phyloP scores from a whole-genome alignment of 1,140 invertebrate genomes.

The Brachionus paranguensis region DNA sequence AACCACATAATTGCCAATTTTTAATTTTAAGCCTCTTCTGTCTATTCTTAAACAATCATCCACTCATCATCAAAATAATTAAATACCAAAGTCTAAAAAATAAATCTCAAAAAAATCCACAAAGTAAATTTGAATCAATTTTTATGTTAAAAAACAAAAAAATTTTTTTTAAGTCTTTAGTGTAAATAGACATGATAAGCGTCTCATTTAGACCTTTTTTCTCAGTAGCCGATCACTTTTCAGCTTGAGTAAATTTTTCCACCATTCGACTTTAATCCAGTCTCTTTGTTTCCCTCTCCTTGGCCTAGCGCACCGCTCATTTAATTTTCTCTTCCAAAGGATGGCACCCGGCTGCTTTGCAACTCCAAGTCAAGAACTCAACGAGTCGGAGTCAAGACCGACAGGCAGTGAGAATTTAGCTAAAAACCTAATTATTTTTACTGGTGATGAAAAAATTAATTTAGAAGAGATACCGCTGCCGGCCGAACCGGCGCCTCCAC shows the following conservation, averaged over 20 bases:
- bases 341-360: conserved; percentile 13
- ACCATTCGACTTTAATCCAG: background rate
- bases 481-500: background rate
- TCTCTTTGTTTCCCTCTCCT: background rate
- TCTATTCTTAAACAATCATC: background rate
- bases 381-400: background rate
- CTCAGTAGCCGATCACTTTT: background rate
- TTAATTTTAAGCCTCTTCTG: background rate
- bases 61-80: background rate
- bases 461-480: conserved; percentile 23
- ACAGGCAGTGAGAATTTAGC: conserved; percentile 7
- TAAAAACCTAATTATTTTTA: conserved; percentile 21
- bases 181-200: background rate
- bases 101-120: background rate
- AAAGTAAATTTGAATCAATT: background rate
- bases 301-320: background rate
- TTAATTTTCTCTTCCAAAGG: background rate
- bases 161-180: background rate
- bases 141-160: background rate
- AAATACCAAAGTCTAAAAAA: background rate
- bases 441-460: conserved; percentile 34
- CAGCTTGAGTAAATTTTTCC: background rate
- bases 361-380: background rate
- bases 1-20: background rate
- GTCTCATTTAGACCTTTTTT: background rate